These are phyloP conservation scores for Microcaecilia unicolor DNA, from an alignment of 2,797 vertebrate genomes.

Conservation along the genomic window DNA sequence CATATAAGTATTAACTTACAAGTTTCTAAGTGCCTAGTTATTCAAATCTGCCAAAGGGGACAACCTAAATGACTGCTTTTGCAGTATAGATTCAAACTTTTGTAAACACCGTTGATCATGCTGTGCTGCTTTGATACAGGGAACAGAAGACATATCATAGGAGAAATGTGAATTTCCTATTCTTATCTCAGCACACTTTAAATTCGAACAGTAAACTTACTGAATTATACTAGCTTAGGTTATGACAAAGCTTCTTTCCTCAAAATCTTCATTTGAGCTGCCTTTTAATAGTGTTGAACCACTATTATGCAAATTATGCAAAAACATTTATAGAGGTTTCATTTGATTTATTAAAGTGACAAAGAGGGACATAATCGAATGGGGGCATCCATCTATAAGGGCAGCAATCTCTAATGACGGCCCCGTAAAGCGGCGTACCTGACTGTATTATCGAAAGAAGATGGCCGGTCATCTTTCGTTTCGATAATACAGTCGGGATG, in stretches of 20 bases:
- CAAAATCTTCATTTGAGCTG: constrained; percentile 1
- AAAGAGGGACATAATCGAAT: too few species aligned
- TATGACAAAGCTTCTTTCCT: neutral
- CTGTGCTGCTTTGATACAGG: neutral
- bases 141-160: neutral
- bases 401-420: too few species aligned
- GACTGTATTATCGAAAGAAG: too few species aligned
- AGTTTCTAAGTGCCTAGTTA: rapidly evolving
- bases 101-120: neutral
- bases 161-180: neutral
- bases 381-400: too few species aligned
- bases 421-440: too few species aligned
- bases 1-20: too few species aligned
- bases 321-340: neutral
- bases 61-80: neutral
- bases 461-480: too few species aligned
- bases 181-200: neutral
- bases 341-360: too few species aligned
- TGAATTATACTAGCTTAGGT: neutral
- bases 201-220: constrained; percentile 6
- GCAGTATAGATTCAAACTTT: neutral
- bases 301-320: neutral
- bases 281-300: neutral
- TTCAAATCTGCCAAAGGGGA: neutral
- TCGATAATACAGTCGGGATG: too few species aligned